Percentiles rank a stretch among this genome's conserved stretches.
phyloP scores from a whole-genome alignment of 2,113 vertebrate genomes.

The Lampris megalopsis region DNA sequence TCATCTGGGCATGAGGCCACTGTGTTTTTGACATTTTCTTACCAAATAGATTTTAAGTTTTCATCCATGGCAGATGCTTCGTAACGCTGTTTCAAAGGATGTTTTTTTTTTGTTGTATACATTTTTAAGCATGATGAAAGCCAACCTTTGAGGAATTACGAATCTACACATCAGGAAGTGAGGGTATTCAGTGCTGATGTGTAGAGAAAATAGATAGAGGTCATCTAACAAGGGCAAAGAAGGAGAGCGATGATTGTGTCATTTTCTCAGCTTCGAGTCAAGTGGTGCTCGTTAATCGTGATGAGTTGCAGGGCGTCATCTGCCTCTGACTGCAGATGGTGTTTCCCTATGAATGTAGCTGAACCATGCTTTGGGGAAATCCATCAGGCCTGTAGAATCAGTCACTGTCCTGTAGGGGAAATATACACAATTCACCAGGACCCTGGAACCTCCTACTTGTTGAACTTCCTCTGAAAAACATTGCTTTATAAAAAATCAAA shows the following conservation, averaged over 20 bases:
- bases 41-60: background rate
- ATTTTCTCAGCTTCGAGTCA: constrained; percentile 49
- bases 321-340: constrained; percentile 47
- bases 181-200: constrained; percentile 5
- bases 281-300: constrained; percentile 63
- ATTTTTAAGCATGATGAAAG: background rate
- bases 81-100: background rate
- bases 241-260: constrained; percentile 53
- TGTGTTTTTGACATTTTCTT: background rate
- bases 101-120: background rate
- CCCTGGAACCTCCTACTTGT: background rate
- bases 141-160: background rate
- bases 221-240: constrained; percentile 57
- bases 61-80: background rate
- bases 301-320: constrained; percentile 52
- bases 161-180: constrained; percentile 17
- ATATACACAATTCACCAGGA: background rate
- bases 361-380: constrained; percentile 55
- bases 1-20: constrained; percentile 20
- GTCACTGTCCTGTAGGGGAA: constrained; percentile 11
- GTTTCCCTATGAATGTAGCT: constrained; percentile 44
- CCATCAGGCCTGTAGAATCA: constrained; percentile 55
- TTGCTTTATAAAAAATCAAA: constrained; percentile 2
- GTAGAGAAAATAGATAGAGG: constrained; percentile 32
- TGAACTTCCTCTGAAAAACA: background rate